Base-by-base conservation (phyloP, 2,888 invertebrate species). In the Calameuta filiformis region DNA sequence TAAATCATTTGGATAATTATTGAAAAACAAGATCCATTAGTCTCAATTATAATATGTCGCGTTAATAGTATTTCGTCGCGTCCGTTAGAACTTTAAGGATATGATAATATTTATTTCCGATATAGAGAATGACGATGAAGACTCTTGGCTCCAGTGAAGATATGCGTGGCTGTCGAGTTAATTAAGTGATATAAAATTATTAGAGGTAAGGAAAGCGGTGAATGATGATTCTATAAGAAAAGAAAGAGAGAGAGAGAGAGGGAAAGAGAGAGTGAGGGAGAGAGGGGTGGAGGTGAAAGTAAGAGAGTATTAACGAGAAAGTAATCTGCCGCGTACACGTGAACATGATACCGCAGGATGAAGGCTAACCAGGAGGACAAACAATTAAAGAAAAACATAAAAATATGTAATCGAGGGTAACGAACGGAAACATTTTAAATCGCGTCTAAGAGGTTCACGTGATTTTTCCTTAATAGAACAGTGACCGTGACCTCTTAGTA, bases 1-100 rank as follows among this genome's bases (percentile, higher is more conserved):
- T 71, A 11, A 71, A 31, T 71, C 71, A 33, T 71, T 71, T 71
- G 12, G 71, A 71, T 71, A 11, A 40, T 23, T 71, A 23, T 15
- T 31, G 11, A 15, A 71, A 34, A n/a, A n/a, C 33, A 30, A 6
- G 15, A 40, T 40, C 15, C 23, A 23, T 23, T 23, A 23, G 40
- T 23, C 40, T 84, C 80, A 80, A 82, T 82, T 80, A 84, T 80
- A 81, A 83, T 86, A 81, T 82, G 81, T 80, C 83, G 78, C 80
- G 80, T 82, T 76, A 23, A 76, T 83, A 81, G 85, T 86, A 85
- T 87, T 86, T 82, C 77, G 81, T 86, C 85, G 85, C 86, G 87
- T 87, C 88, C 87, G 87, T 83, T 88, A 88, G 87, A 77, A 82
- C 81, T 82, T 73, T 87, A 87, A 88, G 86, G 81, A 81, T 85